A percentile compares a stretch with the other conserved stretches of the same genome.
These are phyloP conservation scores for Xylophagus ater DNA, from an alignment of 2,888 invertebrate genomes.

Conservation along the genomic window DNA sequence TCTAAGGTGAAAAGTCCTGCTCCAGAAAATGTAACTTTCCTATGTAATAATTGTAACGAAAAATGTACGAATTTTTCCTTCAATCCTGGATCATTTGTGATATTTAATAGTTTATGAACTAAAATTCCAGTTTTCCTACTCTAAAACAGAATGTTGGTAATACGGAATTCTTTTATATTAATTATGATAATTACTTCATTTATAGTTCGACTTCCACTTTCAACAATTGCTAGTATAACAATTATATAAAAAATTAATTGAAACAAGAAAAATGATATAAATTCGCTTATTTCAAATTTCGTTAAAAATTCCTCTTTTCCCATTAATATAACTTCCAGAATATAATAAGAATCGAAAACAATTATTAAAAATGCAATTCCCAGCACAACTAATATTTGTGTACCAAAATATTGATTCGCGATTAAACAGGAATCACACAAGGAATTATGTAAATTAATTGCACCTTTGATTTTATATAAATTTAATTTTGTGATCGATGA, in stretches of 20 bases:
- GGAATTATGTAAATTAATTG: conserved; percentile 33
- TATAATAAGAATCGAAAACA: conserved; percentile 38
- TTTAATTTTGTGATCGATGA: too few relatives aligned
- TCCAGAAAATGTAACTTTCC: conserved; percentile 37
- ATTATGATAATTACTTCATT: conserved; percentile 29
- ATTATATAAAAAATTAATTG: conserved; percentile 36
- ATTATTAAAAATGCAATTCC: conserved; percentile 37
- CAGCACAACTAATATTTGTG: conserved; percentile 36
- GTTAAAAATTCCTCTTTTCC: conserved; percentile 34
- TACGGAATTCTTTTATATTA: too few relatives aligned
- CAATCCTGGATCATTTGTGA: conserved; percentile 29
- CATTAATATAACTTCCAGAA: conserved; percentile 33
- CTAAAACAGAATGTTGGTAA: too few relatives aligned
- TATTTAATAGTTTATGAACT: conserved; percentile 32
- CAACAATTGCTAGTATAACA: conserved; percentile 36
- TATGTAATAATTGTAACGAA: conserved; percentile 36
- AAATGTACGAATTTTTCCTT: conserved; percentile 35
- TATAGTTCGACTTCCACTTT: conserved; percentile 35
- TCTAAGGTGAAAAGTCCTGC: conserved; percentile 39
- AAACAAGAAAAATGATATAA: conserved; percentile 36
- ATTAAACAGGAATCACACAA: conserved; percentile 37
- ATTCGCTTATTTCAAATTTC: conserved; percentile 36
- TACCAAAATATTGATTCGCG: conserved; percentile 37
- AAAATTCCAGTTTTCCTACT: conserved; percentile 36
- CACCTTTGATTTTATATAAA: too few relatives aligned